Evolutionary conservation across 2,797 vertebrate genomes (phyloP).

Genomic region (Mionectes olivaceus): DNA sequence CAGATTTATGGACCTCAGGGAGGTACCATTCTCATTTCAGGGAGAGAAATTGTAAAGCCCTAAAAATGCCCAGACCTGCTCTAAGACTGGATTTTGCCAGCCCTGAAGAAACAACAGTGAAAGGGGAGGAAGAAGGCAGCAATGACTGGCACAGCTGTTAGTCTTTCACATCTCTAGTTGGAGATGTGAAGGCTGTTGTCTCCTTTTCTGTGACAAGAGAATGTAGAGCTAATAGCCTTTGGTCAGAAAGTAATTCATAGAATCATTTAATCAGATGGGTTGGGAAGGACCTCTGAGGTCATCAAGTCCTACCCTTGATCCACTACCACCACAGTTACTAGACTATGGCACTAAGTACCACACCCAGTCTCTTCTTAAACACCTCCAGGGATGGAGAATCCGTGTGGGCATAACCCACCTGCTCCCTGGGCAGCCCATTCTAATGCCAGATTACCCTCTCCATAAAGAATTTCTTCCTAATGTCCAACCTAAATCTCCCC

Average conservation of each 20-base stretch:
- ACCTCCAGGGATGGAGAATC: no score
- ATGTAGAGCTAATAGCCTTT: background rate
- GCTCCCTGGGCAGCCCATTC: no score
- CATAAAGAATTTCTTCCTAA: no score
- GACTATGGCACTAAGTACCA: no score
- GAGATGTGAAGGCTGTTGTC: background rate
- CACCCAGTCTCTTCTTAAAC: no score
- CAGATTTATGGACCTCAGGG: background rate
- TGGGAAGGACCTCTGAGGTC: no score
- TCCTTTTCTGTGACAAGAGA: background rate
- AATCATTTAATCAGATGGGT: no score
- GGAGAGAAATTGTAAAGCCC: fast-evolving
- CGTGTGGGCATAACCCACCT: no score
- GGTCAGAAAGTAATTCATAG: background rate
- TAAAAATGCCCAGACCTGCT: background rate
- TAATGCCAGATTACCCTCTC: no score
- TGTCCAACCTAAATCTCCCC: no score
- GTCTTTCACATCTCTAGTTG: background rate
- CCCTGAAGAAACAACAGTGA: background rate
- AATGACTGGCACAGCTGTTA: background rate
- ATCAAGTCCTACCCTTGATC: no score
- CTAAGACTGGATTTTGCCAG: background rate
- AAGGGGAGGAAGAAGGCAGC: background rate
- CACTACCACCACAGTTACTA: no score
- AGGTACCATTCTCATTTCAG: background rate